A percentile compares a stretch with the other conserved stretches of the same genome.
These are phyloP conservation scores for Ephialtes manifestator DNA, from an alignment of 2,888 invertebrate genomes.

Conservation along the genomic window DNA sequence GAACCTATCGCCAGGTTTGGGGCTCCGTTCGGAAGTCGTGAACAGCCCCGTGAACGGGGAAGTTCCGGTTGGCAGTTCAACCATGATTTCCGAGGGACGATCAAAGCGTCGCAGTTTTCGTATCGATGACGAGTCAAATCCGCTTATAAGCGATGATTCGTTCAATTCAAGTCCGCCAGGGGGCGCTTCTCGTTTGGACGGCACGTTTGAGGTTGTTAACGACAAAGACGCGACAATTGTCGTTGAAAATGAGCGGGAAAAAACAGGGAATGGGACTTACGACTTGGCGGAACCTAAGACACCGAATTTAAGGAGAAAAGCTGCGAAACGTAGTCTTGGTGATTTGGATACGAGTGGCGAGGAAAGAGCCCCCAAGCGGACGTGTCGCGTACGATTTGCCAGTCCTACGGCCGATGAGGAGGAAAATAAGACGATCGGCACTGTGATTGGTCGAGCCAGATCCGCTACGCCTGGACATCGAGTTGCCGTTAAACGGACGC, in stretches of 20 bases:
- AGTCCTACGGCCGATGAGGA: conserved; percentile 58
- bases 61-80: conserved; percentile 51
- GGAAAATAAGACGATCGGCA: conserved; percentile 54
- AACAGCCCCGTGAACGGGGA: conserved; percentile 49
- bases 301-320: conserved; percentile 69
- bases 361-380: conserved; percentile 66
- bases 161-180: conserved; percentile 3
- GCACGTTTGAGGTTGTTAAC: conserved; percentile 56
- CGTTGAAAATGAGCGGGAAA: conserved; percentile 41
- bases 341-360: conserved; percentile 49
- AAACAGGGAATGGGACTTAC: conserved; percentile 73
- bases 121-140: conserved; percentile 66
- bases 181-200: conserved; percentile 41
- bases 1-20: conserved; percentile 67
- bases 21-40: neutral
- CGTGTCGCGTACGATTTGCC: conserved; percentile 75
- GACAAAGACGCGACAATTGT: conserved; percentile 17
- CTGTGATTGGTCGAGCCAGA: conserved; percentile 28
- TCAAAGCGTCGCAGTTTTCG: conserved; percentile 24
- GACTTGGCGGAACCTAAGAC: conserved; percentile 77
- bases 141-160: conserved; percentile 65
- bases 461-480: conserved; percentile 65
- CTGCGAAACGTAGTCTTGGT: conserved; percentile 68
- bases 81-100: conserved; percentile 28
- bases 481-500: conserved; percentile 37